Percentiles rank a stretch among this genome's conserved stretches.
phyloP scores from a whole-genome alignment of 2,888 invertebrate genomes.

The Ophonus ardosiacus region DNA sequence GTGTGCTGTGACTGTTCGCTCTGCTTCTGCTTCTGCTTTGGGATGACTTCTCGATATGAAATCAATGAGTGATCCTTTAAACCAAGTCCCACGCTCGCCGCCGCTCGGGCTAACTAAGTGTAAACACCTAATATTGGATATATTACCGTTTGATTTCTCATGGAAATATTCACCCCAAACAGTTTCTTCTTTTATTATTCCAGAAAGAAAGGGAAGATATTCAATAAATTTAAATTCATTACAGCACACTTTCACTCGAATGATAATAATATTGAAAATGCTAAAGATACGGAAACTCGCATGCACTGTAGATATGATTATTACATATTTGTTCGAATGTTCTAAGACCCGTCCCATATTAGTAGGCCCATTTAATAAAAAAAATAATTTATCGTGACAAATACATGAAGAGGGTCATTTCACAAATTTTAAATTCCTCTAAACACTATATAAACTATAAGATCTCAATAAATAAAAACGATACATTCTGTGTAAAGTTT shows the following conservation, averaged over 20 bases:
- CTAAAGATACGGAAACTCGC: too few species aligned
- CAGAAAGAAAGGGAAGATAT: neutral
- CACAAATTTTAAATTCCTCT: too few species aligned
- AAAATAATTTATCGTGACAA: too few species aligned
- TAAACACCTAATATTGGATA: conserved; percentile 68
- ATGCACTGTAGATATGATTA: too few species aligned
- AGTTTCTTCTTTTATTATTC: neutral
- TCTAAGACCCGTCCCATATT: too few species aligned
- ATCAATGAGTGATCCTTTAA: conserved; percentile 69
- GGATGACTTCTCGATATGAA: conserved; percentile 69
- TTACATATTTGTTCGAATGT: too few species aligned
- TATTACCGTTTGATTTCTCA: conserved; percentile 64
- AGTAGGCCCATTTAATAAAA: too few species aligned
- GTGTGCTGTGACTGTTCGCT: neutral
- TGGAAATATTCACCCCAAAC: conserved; percentile 60
- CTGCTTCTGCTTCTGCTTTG: conserved; percentile 57
- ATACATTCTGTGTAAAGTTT: too few species aligned
- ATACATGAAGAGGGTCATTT: too few species aligned
- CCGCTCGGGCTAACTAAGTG: conserved; percentile 66
- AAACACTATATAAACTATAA: too few species aligned
- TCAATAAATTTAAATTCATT: neutral
- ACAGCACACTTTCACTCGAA: neutral
- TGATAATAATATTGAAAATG: neutral
- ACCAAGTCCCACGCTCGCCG: conserved; percentile 32
- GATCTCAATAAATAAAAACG: too few species aligned